Percentiles rank a stretch among this genome's conserved stretches.
Evolutionary conservation across 2,888 invertebrate species (phyloP).

Genomic region (Athalia cordata): DNA sequence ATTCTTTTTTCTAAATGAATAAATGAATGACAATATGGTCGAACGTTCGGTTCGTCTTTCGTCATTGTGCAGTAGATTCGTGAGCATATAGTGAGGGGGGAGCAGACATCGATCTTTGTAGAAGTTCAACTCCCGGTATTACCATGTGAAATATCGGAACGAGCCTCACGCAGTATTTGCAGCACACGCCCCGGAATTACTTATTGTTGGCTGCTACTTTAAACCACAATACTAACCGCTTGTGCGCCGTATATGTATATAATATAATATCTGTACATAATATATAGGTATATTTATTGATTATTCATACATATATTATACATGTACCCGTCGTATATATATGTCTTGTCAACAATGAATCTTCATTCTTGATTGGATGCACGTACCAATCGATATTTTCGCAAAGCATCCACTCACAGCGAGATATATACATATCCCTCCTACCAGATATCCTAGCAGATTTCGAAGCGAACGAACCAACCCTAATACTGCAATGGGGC

Average conservation of each 20-base stretch:
- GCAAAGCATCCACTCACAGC: background rate
- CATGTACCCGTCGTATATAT: background rate
- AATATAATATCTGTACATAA: too few species aligned
- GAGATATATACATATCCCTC: background rate
- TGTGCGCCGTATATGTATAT: too few species aligned
- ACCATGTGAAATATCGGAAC: slow-evolving; percentile 10
- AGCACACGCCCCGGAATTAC: background rate
- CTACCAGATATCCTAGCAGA: background rate
- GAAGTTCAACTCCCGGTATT: slow-evolving; percentile 9
- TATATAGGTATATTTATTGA: too few species aligned
- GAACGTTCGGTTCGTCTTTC: too few species aligned
- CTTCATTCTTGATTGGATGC: slow-evolving; percentile 59
- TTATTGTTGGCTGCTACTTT: slow-evolving; percentile 24
- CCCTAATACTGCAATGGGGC: too few species aligned
- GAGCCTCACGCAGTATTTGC: too few species aligned
- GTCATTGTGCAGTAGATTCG: too few species aligned
- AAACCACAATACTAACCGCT: background rate
- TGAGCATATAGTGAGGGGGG: too few species aligned
- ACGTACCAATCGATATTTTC: slow-evolving; percentile 55
- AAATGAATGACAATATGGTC: too few species aligned
- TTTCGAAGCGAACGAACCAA: background rate
- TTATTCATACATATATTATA: background rate
- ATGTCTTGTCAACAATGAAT: slow-evolving; percentile 50
- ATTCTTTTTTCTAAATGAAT: too few species aligned
- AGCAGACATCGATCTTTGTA: background rate